Evolutionary conservation across 2,888 invertebrate genomes (phyloP), one percentile per base, ranked within the genome.

Genomic region (Anagyrus pseudococci): DNA sequence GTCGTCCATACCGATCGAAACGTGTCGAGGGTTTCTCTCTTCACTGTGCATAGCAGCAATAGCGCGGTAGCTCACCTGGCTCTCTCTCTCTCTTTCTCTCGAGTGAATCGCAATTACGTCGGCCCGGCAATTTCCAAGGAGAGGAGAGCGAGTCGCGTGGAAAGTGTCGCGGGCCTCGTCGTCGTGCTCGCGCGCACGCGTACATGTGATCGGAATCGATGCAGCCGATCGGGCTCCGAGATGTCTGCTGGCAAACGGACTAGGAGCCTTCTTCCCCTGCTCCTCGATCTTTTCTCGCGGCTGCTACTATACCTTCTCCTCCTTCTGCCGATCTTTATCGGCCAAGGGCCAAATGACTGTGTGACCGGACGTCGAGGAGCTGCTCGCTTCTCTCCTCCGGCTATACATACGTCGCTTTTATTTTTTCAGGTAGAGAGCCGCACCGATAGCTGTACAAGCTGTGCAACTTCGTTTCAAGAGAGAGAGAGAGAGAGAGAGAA

Each of bases 351-450:
- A 41, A 59, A 56, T 48, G 56, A 59, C 55, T 63, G 55, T 54
- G 63, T 19, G 63, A 59, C 59, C 64, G 59, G 64, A 59, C 64
- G 59, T 53, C 55, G 58, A 55, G 49, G 61, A 56, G 62, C n/a
- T n/a, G n/a, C n/a, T n/a, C n/a, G n/a, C n/a, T n/a, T n/a, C n/a
- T 10, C 29, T 29, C 29, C 29, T 29, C 29, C 29, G n/a, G n/a
- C n/a, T n/a, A n/a, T n/a, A n/a, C n/a, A n/a, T n/a, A n/a, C n/a
- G n/a, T n/a, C n/a, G n/a, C n/a, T n/a, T n/a, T n/a, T n/a, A n/a
- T 4, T 37, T 37, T 37, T 37, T 37, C 8, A 8, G 8, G 4
- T 8, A 37, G 29, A n/a, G 29, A 29, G 29, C 29, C 33, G 33
- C 10, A 56, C 59, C 56, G n/a, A n/a, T n/a, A n/a, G n/a, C n/a